Evolutionary conservation across 2,113 vertebrate species (phyloP), one percentile per base, ranked within the genome.

Genomic region (Micronycteris hirsuta): DNA sequence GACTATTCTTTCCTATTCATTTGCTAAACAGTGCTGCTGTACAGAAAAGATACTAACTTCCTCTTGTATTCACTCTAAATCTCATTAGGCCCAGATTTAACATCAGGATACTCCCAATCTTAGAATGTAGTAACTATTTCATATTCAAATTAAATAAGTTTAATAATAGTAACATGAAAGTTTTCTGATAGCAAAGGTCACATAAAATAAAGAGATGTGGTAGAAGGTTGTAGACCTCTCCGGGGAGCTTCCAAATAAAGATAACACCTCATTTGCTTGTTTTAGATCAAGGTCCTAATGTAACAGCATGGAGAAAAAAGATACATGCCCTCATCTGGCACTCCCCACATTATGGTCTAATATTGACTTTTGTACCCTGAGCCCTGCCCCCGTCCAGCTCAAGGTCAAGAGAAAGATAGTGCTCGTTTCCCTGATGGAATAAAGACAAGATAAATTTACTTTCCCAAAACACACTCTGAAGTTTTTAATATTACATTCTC

Each of bases 351-450:
- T 70, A 61, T 80, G 38, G 86, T 84, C 83, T 86, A 95, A 93
- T 92, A 94, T 71, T 88, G 56, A 97, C 97, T 96, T 65, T 13
- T 96, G 94, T 38, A 97, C 96, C 91, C 78, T 95, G 54, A 90
- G 88, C 89, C 94, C 94, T 97, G 31, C 12, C 61, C 61, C 7
- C 56, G 3, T 28, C 61, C 28, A 97, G 97, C 93, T 97, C 17
- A 97, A 97, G 95, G 97, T 97, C 97, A 98, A 97, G 93, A 97
- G 76, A 96, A 93, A 1, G 0, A 96, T 38, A 94, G 68, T 74
- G 63, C 56, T 97, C 91, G 47, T 14, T 88, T 91, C 33, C 82
- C 13, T 83, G 36, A 86, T 17, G 7, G 67, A 86, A 93, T 14
- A n/a, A 26, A 38, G 36, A 77, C 28, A 89, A 95, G 12, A 38